These are phyloP conservation scores for Brotula barbata DNA, from an alignment of 2,797 vertebrate species.

Conservation along the genomic window DNA sequence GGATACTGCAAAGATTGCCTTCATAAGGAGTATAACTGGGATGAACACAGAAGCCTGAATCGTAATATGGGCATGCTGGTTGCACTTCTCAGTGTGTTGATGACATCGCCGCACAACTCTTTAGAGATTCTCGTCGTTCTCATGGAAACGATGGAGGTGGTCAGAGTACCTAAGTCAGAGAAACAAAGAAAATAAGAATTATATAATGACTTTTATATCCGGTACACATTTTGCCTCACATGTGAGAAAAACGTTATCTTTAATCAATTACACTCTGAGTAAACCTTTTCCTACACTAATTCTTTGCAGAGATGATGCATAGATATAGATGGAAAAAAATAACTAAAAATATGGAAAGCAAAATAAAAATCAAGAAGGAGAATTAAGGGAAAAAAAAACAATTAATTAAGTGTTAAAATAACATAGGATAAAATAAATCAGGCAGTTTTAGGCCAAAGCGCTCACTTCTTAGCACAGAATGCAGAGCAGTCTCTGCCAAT, in stretches of 20 bases:
- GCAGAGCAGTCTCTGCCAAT: constrained; percentile 89
- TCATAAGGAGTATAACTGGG: background rate
- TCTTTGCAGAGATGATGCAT: background rate
- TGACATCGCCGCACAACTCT: constrained; percentile 71
- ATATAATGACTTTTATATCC: too few species aligned
- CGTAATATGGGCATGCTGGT: constrained; percentile 6
- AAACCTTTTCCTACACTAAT: too few species aligned
- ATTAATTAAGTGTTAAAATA: too few species aligned
- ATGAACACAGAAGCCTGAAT: background rate
- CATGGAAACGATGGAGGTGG: constrained; percentile 94
- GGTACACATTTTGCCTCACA: too few species aligned
- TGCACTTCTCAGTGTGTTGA: background rate
- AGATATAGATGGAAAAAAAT: too few species aligned
- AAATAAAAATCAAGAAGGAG: too few species aligned
- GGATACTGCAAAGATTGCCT: constrained; percentile 39
- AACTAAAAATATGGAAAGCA: too few species aligned
- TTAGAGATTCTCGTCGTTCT: constrained; percentile 81
- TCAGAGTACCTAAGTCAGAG: constrained; percentile 91
- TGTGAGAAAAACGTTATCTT: too few species aligned
- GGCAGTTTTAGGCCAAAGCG: too few species aligned
- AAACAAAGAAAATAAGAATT: constrained; percentile 1
- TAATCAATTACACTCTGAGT: too few species aligned
- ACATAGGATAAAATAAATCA: too few species aligned
- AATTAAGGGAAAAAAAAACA: too few species aligned
- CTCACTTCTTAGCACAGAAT: constrained; percentile 95